Base-by-base conservation (phyloP, 2,888 invertebrate species). In the Patella ulyssiponensis region DNA sequence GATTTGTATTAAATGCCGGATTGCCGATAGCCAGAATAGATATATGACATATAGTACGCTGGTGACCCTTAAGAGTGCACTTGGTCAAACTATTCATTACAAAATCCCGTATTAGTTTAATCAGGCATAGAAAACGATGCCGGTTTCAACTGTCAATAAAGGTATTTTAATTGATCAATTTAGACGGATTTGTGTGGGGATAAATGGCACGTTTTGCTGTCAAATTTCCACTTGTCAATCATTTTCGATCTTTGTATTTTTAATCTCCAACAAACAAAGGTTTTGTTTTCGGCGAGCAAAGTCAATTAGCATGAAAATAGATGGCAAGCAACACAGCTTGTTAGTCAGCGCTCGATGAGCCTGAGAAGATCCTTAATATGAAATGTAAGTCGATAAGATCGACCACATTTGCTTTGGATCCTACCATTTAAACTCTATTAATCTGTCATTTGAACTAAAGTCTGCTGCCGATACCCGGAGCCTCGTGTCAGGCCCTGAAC, bases 171-270 rank as follows among this genome's bases (percentile, higher is more conserved):
- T 64, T 64, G 64, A 64, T 64, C 64, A 64, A 64, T 64, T 64
- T 64, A 15, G 64, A 23, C 20, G 14, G 64, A 64, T 64, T 64
- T 64, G 64, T 64, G 23, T 64, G 20, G 20, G 23, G 12, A 23
- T 64, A 64, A 64, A 64, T 64, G 64, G 64, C 64, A 64, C 64
- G 64, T 64, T 64, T 64, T 64, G 64, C 64, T 64, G 64, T 64
- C 64, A 64, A 64, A 64, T 64, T 64, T 64, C 64, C 20, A 64
- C 64, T 64, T 64, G 64, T 64, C 64, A 64, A 64, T 64, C 64
- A 64, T 23, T 23, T 64, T 64, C 64, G 64, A 64, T 64, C 64
- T 23, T 64, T 20, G 64, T 64, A 64, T 64, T 64, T 64, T 64
- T 64, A 64, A 64, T 64, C 64, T 23, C 20, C 64, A 20, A 20